Evolutionary conservation across 1,140 invertebrate species (phyloP).

Genomic region (Saccostrea glomerata): DNA sequence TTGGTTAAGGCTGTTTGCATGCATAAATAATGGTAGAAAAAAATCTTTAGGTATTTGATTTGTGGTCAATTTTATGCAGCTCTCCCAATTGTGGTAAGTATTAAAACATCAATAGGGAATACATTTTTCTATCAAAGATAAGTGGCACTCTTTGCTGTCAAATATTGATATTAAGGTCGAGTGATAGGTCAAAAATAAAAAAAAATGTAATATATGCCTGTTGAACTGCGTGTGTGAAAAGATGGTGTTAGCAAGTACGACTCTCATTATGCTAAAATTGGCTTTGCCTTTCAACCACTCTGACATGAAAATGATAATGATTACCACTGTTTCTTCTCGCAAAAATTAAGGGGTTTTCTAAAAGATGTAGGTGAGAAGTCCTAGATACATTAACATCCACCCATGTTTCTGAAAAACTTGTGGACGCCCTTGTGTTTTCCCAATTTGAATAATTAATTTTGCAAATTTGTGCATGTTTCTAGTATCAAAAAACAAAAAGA

Average conservation of each 20-base stretch:
- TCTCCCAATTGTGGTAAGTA: neutral
- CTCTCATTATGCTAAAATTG: slow-evolving; percentile 34
- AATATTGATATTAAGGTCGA: slow-evolving; percentile 32
- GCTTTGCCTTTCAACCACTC: slow-evolving; percentile 9
- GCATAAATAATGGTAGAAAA: slow-evolving; percentile 17
- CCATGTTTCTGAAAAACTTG: neutral
- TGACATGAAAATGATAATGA: slow-evolving; percentile 33
- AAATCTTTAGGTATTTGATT: slow-evolving; percentile 25
- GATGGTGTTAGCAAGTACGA: slow-evolving; percentile 6
- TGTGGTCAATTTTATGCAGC: slow-evolving; percentile 30
- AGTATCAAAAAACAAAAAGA: neutral
- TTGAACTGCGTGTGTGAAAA: neutral
- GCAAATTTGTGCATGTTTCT: neutral
- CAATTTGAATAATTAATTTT: slow-evolving; percentile 14
- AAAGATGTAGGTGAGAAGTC: neutral
- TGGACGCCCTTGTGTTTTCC: slow-evolving; percentile 7
- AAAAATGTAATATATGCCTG: slow-evolving; percentile 9
- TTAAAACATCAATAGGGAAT: slow-evolving; percentile 17
- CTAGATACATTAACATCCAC: neutral
- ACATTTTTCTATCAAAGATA: slow-evolving; percentile 7
- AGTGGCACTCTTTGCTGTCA: slow-evolving; percentile 1
- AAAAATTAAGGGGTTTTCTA: neutral
- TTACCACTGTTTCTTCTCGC: neutral
- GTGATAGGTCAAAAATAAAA: neutral
- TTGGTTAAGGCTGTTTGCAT: slow-evolving; percentile 26